Conservation (phyloP, 2,797 vertebrate genomes). For the Halcyon badia region DNA sequence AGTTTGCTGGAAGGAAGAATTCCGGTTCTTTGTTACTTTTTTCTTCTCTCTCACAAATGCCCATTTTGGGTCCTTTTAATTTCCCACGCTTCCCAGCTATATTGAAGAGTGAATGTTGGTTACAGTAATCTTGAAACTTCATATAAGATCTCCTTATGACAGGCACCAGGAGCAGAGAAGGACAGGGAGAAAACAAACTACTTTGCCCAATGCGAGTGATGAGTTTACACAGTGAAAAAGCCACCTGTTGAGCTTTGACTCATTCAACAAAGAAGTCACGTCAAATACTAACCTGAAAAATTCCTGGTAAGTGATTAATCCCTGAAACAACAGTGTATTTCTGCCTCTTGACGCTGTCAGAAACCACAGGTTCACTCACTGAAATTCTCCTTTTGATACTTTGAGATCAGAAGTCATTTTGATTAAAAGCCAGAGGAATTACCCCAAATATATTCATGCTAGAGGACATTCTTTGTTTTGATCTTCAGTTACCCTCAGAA, state of each 20-base stretch:
- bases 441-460: background rate
- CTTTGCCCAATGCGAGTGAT: background rate
- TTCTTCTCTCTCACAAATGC: background rate
- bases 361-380: conserved; percentile 10
- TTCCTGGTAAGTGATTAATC: conserved; percentile 71
- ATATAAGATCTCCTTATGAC: background rate
- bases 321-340: background rate
- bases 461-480: conserved; percentile 3
- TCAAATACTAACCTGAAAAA: conserved; percentile 32
- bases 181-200: background rate
- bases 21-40: background rate
- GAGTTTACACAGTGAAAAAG: background rate
- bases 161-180: background rate
- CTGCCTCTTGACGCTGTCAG: background rate
- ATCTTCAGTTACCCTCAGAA: background rate
- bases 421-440: background rate
- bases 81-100: background rate
- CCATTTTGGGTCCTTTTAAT: background rate
- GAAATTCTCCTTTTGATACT: conserved; percentile 35
- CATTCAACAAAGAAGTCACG: conserved; percentile 25
- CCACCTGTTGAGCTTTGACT: conserved; percentile 15
- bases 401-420: background rate
- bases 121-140: background rate
- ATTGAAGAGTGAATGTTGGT: background rate
- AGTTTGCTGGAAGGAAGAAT: background rate